Evolutionary conservation across 1,140 invertebrate species (phyloP), one percentile per base, ranked within the genome.

Genomic region (Tenebrio molitor): DNA sequence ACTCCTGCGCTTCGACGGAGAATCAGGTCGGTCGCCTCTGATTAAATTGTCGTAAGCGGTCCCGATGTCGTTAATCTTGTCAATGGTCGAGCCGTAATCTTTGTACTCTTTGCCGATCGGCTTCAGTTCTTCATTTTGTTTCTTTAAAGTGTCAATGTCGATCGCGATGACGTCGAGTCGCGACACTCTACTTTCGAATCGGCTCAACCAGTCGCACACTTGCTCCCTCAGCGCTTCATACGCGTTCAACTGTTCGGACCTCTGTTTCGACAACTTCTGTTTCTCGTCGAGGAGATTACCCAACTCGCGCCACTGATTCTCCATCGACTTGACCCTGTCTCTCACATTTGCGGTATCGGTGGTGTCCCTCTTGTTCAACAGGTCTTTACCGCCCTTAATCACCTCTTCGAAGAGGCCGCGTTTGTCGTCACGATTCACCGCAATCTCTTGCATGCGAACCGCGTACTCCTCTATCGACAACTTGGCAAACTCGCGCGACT

Each of bases 11-110:
- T 92, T 87, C 0, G 88, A 86, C 0, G 91, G 92, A 69, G 91
- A 93, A 65, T 95, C 93, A 0, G 91, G 90, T 21, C 91, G 85
- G 58, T 93, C 91, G 17, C 89, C 89, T 41, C 91, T 88, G 0
- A 92, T 85, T 39, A 97, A 81, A 17, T 91, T 90, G 80, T 98
- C 95, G 78, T 96, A 96, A 17, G 91, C 86, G 34, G 90, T 90
- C 1, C 95, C 96, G 0, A 96, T 85, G 80, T 97, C 95, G 84
- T 97, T 97, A 17, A 97, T 88, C 85, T 95, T 97, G 76, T 98
- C 96, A 64, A 98, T 92, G 10, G 91, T 96, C 0, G 89, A 84
- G 0, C 88, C 90, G 84, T 92, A 97, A 77, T 96, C 95, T 25
- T 93, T 89, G 84, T 97, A 94, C 80, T 97, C 95, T 80, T 96